Base-by-base conservation (phyloP, 1,140 invertebrate species). In the Mycetomoellerius zeteki region DNA sequence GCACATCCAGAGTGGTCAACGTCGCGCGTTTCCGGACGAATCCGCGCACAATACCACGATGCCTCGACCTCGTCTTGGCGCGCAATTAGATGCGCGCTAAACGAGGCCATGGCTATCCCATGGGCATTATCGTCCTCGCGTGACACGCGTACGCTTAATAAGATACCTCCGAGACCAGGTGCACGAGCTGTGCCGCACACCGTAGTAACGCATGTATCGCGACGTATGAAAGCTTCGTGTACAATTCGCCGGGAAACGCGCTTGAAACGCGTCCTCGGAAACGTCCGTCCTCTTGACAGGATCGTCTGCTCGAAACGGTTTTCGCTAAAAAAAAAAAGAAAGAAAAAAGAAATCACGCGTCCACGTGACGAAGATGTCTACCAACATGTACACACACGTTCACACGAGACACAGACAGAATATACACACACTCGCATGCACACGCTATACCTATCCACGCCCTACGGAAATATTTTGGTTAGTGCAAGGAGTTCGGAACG, bases 401-500 rank as follows among this genome's bases (percentile, higher is more conserved):
- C 64, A 72, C 76, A 12, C 56, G 60, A 16, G 19, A 76, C 14
- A 65, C 75, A 14, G 7, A 77, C 50, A 60, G 50, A 10, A 75
- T 54, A 30, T 24, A 8, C n/a, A 8, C 16, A 50, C 54, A 64
- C 69, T 85, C 80, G 37, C 82, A 84, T 64, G 62, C 47, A 16
- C 76, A 81, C 77, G 33, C 77, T 71, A 87, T 77, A 50, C 14
- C 89, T 81, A 88, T 65, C 80, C 60, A 90, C 43, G 56, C 50
- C 87, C 91, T 87, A 90, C 78, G 86, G 92, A 88, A 84, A 92
- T 43, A 60, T 93, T 95, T 95, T 94, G 85, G 90, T 95, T 94
- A 89, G 92, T 93, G 95, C 94, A 95, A 95, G 94, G 94, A 95
- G 95, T 95, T 95, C 95, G 94, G 95, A 95, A 95, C 95, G 95